Base-by-base conservation (phyloP, 2,797 vertebrate genomes). In the Chaunax sp. region DNA sequence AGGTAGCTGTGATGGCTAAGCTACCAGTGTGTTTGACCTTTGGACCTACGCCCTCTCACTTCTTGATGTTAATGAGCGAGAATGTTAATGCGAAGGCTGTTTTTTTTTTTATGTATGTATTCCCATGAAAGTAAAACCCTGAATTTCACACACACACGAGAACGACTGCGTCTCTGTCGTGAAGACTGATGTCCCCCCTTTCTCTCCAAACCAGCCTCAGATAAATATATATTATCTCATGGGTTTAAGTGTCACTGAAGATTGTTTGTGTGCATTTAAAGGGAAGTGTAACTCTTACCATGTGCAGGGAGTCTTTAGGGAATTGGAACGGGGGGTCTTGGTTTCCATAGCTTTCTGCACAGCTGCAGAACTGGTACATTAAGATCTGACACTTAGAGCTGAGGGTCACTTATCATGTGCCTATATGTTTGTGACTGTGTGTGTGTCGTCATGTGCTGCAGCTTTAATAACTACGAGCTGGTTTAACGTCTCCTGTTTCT, bases 231-330 rank as follows among this genome's bases (percentile, higher is more conserved):
- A 37, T 81, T 55, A 73, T 81, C 59, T 67, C 64, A 5, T 59
- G 67, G 51, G 69, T 64, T 59, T 54, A 69, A 70, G 49, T 82
- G 70, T 80, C 57, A 69, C 61, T 62, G 60, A 64, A 72, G 70
- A 62, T 62, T 67, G 69, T 78, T 76, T 80, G 50, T 80, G 71
- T 75, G 58, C 66, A 58, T 80, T 63, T 70, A 66, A 44, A 47
- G 73, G 45, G 61, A 82, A 46, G 60, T 60, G 22, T 83, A 82
- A 84, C 56, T 61, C 51, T 55, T n/a, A 67, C 59, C 80, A 88
- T 83, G 71, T 87, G 81, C 68, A 38, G 62, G 50, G 23, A 43
- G 64, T 80, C 82, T 71, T 16, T 4, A 15, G 77, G 64, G 78
- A 78, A 67, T 67, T 79, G 19, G 26, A 67, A 73, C 30, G 65